phyloP scores from a whole-genome alignment of 35 echinoderm and acorn worm genomes.

The Eucidaris tribuloides region DNA sequence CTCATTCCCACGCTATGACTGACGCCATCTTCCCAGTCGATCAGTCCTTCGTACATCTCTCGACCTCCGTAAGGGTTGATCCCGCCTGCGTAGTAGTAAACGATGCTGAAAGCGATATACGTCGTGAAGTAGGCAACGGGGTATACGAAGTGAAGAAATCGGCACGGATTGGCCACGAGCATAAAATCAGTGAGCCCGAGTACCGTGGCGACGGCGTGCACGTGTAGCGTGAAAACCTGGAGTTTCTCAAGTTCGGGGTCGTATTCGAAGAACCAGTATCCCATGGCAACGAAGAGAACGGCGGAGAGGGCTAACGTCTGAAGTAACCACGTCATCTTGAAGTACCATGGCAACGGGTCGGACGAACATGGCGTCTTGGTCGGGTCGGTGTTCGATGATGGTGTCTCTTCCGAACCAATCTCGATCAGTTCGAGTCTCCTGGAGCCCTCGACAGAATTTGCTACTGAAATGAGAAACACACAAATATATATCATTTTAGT shows the following conservation, averaged over 20 bases:
- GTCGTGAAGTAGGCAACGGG: conserved; percentile 16
- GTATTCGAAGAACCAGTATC: conserved; percentile 74
- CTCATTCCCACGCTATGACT: neutral
- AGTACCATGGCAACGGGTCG: conserved; percentile 51
- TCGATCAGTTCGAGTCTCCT: too few species aligned
- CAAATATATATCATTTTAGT: too few species aligned
- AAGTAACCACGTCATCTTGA: conserved; percentile 60
- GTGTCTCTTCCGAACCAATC: too few species aligned
- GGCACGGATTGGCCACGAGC: conserved; percentile 35
- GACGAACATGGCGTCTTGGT: neutral
- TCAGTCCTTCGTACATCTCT: conserved; percentile 45
- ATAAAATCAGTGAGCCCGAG: conserved; percentile 33
- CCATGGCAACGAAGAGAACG: conserved; percentile 41
- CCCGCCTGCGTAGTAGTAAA: conserved; percentile 70
- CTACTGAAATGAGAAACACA: too few species aligned
- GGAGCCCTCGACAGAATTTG: too few species aligned
- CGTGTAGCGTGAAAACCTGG: conserved; percentile 63
- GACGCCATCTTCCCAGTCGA: conserved; percentile 28
- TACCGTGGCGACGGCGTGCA: conserved; percentile 45
- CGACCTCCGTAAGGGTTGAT: conserved; percentile 57
- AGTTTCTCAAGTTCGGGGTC: conserved; percentile 49
- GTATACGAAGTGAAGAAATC: conserved; percentile 58
- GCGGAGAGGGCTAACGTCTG: conserved; percentile 61
- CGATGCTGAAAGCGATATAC: conserved; percentile 50
- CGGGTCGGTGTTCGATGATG: too few species aligned